Evolutionary conservation across 2,888 invertebrate species (phyloP), one percentile per base, ranked within the genome.

Genomic region (Zygaena filipendulae): DNA sequence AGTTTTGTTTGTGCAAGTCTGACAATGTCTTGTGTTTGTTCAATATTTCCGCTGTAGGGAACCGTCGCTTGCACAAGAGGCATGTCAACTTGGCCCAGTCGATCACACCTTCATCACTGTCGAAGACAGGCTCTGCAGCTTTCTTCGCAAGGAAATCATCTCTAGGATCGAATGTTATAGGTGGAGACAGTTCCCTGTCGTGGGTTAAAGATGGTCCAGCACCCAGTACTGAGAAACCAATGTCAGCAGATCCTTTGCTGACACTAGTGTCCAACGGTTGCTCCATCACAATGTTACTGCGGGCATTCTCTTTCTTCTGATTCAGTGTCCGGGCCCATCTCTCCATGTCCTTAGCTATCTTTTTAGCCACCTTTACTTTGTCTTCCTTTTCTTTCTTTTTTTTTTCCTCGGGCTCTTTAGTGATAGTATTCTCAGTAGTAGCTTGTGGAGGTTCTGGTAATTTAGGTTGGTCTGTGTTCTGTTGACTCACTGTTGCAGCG

Each of bases 241-340:
- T 93, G 70, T 97, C 96, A 0, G 95, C 95, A 1, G 94, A 90
- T 1, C 90, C 92, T 37, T 87, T 84, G 33, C 84, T 84, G 0
- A 81, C 77, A 1, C 77, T 66, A 1, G 63, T 69, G 25, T 74
- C 75, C 22, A 68, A 46, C 0, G 74, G 66, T 30, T 80, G 74
- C 32, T 81, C 81, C 51, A 75, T 72, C 0, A 79, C 74, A 37
- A 68, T 46, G 34, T 75, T 77, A 24, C 64, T 69, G 9, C 64
- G 59, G 25, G 79, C 77, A 47, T 70, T 74, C 66, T 95, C 93
- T 60, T 97, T 97, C 72, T 95, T 95, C 61, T 97, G 97, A 61
- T 98, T 98, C 39, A 97, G 75, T 7, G 94, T 94, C 49, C 97
- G 94, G 0, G 98, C 99, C 99, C 99, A 99, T 30, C 85, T 67